phyloP scores from a whole-genome alignment of 2,888 invertebrate genomes.

The Chaetogeoica ovagalla region DNA sequence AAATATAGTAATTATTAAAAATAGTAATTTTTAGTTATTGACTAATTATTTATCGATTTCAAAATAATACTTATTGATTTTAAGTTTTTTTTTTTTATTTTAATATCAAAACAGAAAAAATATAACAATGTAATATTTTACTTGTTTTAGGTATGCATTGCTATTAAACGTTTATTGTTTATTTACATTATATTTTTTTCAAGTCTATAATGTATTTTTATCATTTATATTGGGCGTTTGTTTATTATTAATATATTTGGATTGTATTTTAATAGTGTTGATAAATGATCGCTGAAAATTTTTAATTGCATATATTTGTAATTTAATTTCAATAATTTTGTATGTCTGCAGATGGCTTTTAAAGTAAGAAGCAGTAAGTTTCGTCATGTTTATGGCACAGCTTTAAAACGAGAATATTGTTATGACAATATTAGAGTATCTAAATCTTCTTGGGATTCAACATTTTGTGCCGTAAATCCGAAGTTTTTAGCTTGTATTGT shows the following conservation, averaged over 20 bases:
- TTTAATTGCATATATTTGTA: not conserved
- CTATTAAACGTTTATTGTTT: not conserved
- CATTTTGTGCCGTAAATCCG: slow-evolving; percentile 97
- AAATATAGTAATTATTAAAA: too few relatives aligned
- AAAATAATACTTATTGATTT: not conserved
- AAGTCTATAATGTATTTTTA: too few relatives aligned
- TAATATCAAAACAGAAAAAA: too few relatives aligned
- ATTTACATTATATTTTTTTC: not conserved
- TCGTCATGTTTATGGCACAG: slow-evolving; percentile 92
- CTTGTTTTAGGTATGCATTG: not conserved
- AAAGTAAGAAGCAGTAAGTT: slow-evolving; percentile 97
- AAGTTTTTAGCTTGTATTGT: slow-evolving; percentile 97
- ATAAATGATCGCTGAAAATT: not conserved
- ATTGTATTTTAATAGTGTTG: not conserved
- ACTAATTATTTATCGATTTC: too few relatives aligned
- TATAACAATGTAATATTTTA: not conserved
- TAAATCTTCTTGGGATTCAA: slow-evolving; percentile 97
- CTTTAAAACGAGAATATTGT: slow-evolving; percentile 92
- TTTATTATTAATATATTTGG: not conserved
- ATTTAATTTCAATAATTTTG: not conserved
- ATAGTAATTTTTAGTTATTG: too few relatives aligned
- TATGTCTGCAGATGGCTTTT: slow-evolving; percentile 74
- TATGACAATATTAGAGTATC: slow-evolving; percentile 97
- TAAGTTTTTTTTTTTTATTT: not conserved
- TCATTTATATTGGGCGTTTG: too few relatives aligned